A percentile compares a stretch with the other conserved stretches of the same genome.
These are phyloP conservation scores for Brachyptera risi DNA, from an alignment of 2,888 invertebrate genomes.

Conservation along the genomic window DNA sequence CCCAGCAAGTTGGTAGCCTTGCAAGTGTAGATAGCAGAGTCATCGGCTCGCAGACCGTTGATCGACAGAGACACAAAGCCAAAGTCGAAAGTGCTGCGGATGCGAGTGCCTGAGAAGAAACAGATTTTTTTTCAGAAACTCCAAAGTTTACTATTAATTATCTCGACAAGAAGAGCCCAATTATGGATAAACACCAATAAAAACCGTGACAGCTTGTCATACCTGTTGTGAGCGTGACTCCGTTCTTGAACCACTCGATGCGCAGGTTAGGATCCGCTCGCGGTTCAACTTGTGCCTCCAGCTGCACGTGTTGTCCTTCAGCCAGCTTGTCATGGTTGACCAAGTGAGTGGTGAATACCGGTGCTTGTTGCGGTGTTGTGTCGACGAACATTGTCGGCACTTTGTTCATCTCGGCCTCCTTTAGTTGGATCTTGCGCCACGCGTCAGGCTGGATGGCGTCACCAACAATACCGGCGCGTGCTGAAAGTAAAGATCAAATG, in stretches of 20 bases:
- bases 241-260: slow-evolving; percentile 91
- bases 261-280: slow-evolving; percentile 81
- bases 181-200: background rate
- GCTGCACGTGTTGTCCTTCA: slow-evolving; percentile 80
- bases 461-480: slow-evolving; percentile 72
- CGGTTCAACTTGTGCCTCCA: slow-evolving; percentile 90
- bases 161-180: too few relatives aligned
- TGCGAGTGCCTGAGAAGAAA: slow-evolving; percentile 62
- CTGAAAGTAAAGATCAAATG: too few relatives aligned
- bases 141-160: too few relatives aligned
- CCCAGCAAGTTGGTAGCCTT: slow-evolving; percentile 90
- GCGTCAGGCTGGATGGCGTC: slow-evolving; percentile 86
- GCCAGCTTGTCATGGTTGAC: slow-evolving; percentile 76
- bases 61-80: slow-evolving; percentile 91
- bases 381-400: slow-evolving; percentile 86
- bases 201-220: slow-evolving; percentile 13
- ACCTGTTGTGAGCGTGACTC: slow-evolving; percentile 78
- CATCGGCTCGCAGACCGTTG: slow-evolving; percentile 80
- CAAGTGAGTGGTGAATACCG: slow-evolving; percentile 92
- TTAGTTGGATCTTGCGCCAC: slow-evolving; percentile 86
- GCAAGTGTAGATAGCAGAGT: slow-evolving; percentile 94
- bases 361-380: slow-evolving; percentile 81
- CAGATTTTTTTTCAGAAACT: too few relatives aligned
- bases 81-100: slow-evolving; percentile 94
- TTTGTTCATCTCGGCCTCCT: slow-evolving; percentile 88